Evolutionary conservation across 2,113 vertebrate species (phyloP), one percentile per base, ranked within the genome.

Genomic region (Pitta sordida): DNA sequence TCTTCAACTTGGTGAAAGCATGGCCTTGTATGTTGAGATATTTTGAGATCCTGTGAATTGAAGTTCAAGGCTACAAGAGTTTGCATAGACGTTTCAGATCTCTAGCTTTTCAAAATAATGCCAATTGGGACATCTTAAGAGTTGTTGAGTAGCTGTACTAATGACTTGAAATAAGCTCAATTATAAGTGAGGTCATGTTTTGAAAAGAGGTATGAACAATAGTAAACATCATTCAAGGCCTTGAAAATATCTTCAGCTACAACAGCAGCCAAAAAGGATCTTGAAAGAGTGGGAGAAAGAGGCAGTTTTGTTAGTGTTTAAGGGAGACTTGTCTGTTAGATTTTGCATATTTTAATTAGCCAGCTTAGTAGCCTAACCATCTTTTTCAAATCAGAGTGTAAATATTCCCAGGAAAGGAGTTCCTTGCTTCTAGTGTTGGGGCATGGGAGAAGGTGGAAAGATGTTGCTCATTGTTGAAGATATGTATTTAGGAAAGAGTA

Each of bases 161-260:
- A 95, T 94, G 84, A 94, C 91, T 95, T 83, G 88, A 96, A 95
- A 94, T 96, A 91, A 92, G 84, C 96, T 96, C 87, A 90, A 85
- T 91, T 95, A 39, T 85, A 92, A 92, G 79, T 94, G 91, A 96
- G 91, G 87, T 94, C 82, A 75, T 94, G 87, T 94, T 91, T 95
- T 95, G 87, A 91, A 95, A 93, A 94, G 91, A 69, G 63, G 84
- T 86, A 94, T 76, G 78, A 94, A 96, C 87, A 95, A 88, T 95
- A 74, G 78, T 83, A 91, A 94, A 95, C 71, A 89, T 79, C 51
- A 90, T 94, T 95, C 84, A 93, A 74, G 93, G 55, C 87, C 91
- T 94, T 94, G 91, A 94, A 94, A 96, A 92, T 56, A 24, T 93
- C 71, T 86, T 77, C 78, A 90, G 55, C 78, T 90, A 69, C 63